phyloP scores from a whole-genome alignment of 1,140 invertebrate species.

The Bombus consobrinus region DNA sequence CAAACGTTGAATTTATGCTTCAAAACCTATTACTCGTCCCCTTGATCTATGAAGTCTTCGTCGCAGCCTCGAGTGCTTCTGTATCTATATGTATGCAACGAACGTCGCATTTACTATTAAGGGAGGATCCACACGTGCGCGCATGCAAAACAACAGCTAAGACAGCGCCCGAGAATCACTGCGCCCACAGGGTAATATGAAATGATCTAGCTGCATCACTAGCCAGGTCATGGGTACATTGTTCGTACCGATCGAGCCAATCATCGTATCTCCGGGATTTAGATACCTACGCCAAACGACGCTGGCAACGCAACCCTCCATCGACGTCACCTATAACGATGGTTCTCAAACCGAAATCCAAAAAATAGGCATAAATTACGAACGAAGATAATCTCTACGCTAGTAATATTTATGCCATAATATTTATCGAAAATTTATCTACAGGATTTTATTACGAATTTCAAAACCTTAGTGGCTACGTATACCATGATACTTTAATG shows the following conservation, averaged over 20 bases:
- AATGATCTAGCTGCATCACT: conserved; percentile 57
- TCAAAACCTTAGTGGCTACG: background rate
- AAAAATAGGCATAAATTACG: background rate
- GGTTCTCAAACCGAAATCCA: conserved; percentile 20
- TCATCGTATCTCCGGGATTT: conserved; percentile 49
- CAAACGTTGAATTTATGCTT: background rate
- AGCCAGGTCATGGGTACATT: conserved; percentile 46
- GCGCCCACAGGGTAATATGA: conserved; percentile 43
- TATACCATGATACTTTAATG: no score
- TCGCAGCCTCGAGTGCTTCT: background rate
- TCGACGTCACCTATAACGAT: conserved; percentile 7
- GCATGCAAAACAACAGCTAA: conserved; percentile 26
- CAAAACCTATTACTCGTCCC: conserved; percentile 11
- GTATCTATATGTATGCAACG: background rate
- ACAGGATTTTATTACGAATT: background rate
- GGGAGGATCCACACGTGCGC: conserved; percentile 5
- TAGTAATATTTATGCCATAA: no score
- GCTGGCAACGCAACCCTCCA: conserved; percentile 30
- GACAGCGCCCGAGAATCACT: conserved; percentile 21
- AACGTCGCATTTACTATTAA: background rate
- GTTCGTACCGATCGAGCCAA: conserved; percentile 41
- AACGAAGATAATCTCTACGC: background rate
- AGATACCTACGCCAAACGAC: conserved; percentile 36
- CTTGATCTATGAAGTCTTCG: conserved; percentile 13
- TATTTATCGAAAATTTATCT: no score